Percentiles rank a stretch among this genome's conserved stretches.
Conservation (phyloP, 2,888 invertebrate genomes). For the Pachycephus smyrnensis region DNA sequence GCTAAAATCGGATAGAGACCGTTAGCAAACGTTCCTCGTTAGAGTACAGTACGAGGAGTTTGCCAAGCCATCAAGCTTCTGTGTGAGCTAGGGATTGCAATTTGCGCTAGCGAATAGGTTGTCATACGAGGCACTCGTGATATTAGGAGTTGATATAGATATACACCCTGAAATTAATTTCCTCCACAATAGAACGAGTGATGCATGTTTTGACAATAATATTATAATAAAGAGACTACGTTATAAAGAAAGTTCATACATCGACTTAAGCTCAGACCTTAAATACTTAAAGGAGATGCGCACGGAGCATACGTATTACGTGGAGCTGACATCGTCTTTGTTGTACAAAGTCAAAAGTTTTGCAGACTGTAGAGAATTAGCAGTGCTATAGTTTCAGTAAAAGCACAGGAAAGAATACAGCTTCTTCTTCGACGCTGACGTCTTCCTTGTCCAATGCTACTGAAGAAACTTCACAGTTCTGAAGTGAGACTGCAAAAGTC, state of each 20-base stretch:
- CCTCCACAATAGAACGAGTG: conserved; percentile 17
- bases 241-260: no score
- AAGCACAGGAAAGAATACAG: neutral
- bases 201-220: neutral
- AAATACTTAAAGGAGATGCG: neutral
- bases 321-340: neutral
- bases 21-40: neutral
- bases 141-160: conserved; percentile 32
- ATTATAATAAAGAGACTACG: no score
- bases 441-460: neutral
- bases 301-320: neutral
- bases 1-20: neutral
- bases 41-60: neutral
- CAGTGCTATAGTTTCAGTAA: neutral
- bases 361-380: neutral
- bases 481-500: neutral
- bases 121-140: conserved; percentile 1
- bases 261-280: neutral
- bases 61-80: neutral
- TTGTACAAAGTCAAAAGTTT: neutral
- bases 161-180: conserved; percentile 39
- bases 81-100: conserved; percentile 7
- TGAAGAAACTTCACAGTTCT: neutral
- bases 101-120: neutral
- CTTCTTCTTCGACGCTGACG: neutral